These are phyloP conservation scores for Megalonaias nervosa DNA, from an alignment of 1,140 invertebrate genomes.

Conservation along the genomic window DNA sequence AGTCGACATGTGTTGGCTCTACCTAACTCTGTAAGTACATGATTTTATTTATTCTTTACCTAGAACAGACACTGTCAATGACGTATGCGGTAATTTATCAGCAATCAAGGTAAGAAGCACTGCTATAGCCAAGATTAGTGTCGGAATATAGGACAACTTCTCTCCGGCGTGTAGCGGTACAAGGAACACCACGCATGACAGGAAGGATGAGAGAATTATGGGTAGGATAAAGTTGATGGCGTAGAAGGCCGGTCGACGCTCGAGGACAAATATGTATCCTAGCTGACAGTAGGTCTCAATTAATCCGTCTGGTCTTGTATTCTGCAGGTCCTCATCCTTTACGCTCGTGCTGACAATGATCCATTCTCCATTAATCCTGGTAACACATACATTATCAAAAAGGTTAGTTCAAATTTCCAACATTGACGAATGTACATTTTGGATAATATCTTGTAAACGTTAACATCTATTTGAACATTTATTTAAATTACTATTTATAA, in stretches of 20 bases:
- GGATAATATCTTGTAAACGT: too few relatives aligned
- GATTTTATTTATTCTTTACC: background rate
- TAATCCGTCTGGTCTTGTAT: too few relatives aligned
- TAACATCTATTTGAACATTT: too few relatives aligned
- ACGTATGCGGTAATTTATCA: conserved; percentile 18
- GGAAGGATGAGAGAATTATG: conserved; percentile 20
- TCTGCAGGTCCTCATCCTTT: too few relatives aligned
- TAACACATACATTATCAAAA: too few relatives aligned
- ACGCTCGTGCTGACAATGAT: too few relatives aligned
- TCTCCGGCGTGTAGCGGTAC: conserved; percentile 23
- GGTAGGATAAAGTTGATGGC: conserved; percentile 29
- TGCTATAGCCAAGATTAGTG: conserved; percentile 15
- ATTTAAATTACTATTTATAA: too few relatives aligned
- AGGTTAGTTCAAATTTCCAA: too few relatives aligned
- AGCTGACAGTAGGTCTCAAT: background rate
- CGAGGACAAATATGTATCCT: conserved; percentile 1
- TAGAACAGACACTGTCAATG: conserved; percentile 25
- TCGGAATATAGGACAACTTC: conserved; percentile 31
- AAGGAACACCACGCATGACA: conserved; percentile 12
- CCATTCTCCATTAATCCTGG: too few relatives aligned
- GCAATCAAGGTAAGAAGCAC: conserved; percentile 19
- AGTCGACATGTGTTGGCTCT: too few relatives aligned
- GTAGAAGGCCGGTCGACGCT: conserved; percentile 21
- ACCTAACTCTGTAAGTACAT: too few relatives aligned
- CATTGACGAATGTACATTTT: too few relatives aligned